Base-by-base conservation (phyloP, 2,888 invertebrate genomes). In the Stenolophus ochropezus region DNA sequence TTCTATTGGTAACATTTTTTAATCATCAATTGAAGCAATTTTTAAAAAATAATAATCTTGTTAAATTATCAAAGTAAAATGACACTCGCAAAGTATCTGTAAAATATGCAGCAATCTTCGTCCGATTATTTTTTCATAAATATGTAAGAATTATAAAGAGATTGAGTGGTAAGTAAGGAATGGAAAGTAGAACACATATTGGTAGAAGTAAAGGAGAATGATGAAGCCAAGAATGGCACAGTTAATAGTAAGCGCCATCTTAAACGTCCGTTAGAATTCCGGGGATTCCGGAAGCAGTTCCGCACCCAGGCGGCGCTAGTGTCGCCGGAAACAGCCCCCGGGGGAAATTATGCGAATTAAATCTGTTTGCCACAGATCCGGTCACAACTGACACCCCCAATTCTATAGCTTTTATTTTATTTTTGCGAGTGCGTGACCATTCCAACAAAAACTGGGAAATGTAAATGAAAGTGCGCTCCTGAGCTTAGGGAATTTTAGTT, bases 301-400 rank as follows among this genome's bases (percentile, higher is more conserved):
- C 69, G 69, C 69, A 42, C 42, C 42, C 42, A 20, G 21, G 11
- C 42, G 42, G 33, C 42, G 18, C 18, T 33, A n/a, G 16, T 42
- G 33, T 69, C 42, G 47, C 69, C 69, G 18, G 69, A 69, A 73
- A 73, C 25, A 51, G 25, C 49, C 73, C 73, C 21, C 73, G 51
- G 49, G 73, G 73, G 73, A 73, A 73, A 73, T 73, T 73, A 73
- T 73, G 73, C 73, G 73, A 73, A 73, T 73, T 73, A 73, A 73
- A 51, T 73, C 73, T 73, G 73, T 73, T 73, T 51, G 73, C 51
- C 23, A 16, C 73, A 47, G 73, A 73, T 21, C 21, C 73, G 51
- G 73, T 73, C 73, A 73, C 21, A 71, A 73, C 21, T 73, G 51
- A n/a, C 51, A 73, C 49, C 49, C 42, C 69, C 8, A 69, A 42